A percentile compares a stretch with the other conserved stretches of the same genome.
These are phyloP conservation scores for Cydia fagiglandana DNA, from an alignment of 1,140 invertebrate genomes.

Conservation along the genomic window DNA sequence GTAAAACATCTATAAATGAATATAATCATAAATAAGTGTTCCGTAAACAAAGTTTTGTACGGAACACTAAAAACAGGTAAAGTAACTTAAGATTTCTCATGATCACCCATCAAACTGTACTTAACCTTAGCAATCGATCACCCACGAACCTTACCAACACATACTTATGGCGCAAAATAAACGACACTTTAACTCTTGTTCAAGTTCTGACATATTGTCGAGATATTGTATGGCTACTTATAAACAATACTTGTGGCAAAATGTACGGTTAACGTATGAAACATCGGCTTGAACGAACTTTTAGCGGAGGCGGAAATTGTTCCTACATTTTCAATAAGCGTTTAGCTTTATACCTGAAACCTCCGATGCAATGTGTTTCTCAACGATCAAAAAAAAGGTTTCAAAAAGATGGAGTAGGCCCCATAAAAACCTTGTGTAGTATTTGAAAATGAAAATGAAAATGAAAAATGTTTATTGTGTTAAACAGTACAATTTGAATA, in stretches of 20 bases:
- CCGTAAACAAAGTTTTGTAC: too few species aligned
- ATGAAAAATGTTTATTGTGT: too few species aligned
- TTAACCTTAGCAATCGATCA: conserved; percentile 29
- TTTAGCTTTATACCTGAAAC: conserved; percentile 3
- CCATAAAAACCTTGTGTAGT: background rate
- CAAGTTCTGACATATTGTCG: conserved; percentile 11
- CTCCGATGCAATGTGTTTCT: background rate
- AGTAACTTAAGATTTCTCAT: background rate
- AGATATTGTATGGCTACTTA: conserved; percentile 18
- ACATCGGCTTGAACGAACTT: background rate
- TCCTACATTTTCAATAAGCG: conserved; percentile 25
- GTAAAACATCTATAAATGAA: too few species aligned
- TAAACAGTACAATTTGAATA: too few species aligned
- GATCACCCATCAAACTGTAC: conserved; percentile 8
- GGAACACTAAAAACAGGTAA: too few species aligned
- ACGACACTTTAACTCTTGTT: conserved; percentile 32
- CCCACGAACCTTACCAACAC: background rate
- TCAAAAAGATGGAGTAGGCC: background rate
- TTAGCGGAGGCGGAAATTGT: background rate
- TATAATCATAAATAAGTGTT: too few species aligned
- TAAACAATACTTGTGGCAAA: conserved; percentile 24
- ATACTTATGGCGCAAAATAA: conserved; percentile 28
- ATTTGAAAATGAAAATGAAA: too few species aligned
- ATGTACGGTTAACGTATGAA: conserved; percentile 9
- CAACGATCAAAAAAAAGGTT: too few species aligned